Percentiles rank a stretch among this genome's conserved stretches.
Evolutionary conservation across 2,113 vertebrate species (phyloP).

Genomic region (Austrofundulus limnaeus): DNA sequence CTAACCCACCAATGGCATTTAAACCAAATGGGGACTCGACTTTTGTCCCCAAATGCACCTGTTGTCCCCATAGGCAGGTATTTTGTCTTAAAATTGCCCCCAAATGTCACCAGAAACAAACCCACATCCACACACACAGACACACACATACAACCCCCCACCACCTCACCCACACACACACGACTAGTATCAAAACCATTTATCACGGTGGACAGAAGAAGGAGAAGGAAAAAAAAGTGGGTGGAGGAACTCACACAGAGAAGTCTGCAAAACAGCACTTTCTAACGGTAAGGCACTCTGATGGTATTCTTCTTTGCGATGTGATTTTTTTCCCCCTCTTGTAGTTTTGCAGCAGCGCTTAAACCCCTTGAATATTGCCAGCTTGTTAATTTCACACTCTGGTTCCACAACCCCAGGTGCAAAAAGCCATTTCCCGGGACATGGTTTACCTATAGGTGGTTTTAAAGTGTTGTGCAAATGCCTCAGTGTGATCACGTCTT

Average conservation of each 20-base stretch:
- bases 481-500: slow-evolving; percentile 28
- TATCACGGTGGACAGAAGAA: slow-evolving; percentile 61
- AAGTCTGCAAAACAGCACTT: slow-evolving; percentile 31
- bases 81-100: too few relatives aligned
- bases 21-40: too few relatives aligned
- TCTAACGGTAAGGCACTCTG: slow-evolving; percentile 20
- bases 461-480: slow-evolving; percentile 23
- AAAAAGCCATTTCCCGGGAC: slow-evolving; percentile 17
- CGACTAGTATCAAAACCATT: slow-evolving; percentile 66
- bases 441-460: slow-evolving; percentile 19
- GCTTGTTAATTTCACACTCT: slow-evolving; percentile 50
- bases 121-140: slow-evolving; percentile 64
- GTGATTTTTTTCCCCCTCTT: slow-evolving; percentile 20
- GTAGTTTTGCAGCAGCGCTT: slow-evolving; percentile 21
- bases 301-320: slow-evolving; percentile 25
- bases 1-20: too few relatives aligned
- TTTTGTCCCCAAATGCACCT: too few relatives aligned
- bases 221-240: slow-evolving; percentile 29
- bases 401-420: slow-evolving; percentile 27
- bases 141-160: slow-evolving; percentile 29
- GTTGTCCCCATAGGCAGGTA: too few relatives aligned
- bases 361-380: slow-evolving; percentile 40
- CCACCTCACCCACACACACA: slow-evolving; percentile 34
- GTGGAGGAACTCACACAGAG: slow-evolving; percentile 41
- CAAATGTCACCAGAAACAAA: too few relatives aligned